Evolutionary conservation across 2,113 vertebrate species (phyloP).

Genomic region (Ciconia maguari): DNA sequence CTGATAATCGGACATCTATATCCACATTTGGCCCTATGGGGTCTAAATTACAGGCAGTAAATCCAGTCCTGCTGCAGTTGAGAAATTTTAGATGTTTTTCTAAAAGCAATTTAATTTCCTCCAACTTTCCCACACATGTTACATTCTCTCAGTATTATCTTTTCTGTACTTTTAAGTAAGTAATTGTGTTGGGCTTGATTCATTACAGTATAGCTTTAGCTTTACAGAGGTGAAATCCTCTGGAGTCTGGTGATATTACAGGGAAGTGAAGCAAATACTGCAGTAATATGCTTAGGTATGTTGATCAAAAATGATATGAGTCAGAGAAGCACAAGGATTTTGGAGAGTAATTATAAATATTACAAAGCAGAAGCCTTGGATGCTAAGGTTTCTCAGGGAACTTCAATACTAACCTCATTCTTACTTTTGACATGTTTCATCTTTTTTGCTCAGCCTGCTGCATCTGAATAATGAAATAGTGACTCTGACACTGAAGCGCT

Average conservation of each 20-base stretch:
- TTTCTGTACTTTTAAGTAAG: neutral
- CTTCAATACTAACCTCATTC: slow-evolving; percentile 5
- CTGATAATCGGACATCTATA: fast-evolving
- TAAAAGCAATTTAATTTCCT: neutral
- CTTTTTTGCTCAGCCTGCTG: slow-evolving; percentile 48
- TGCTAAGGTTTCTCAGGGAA: neutral
- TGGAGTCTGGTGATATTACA: neutral
- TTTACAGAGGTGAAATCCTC: neutral
- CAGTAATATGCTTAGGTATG: neutral
- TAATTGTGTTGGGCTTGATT: neutral
- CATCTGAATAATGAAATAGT: slow-evolving; percentile 62
- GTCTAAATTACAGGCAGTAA: neutral
- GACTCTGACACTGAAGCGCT: slow-evolving; percentile 19
- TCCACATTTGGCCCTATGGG: too few relatives aligned
- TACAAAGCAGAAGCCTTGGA: slow-evolving; percentile 17
- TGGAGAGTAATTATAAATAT: slow-evolving; percentile 21
- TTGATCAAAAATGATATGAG: neutral
- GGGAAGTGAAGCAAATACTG: neutral
- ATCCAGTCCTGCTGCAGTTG: neutral
- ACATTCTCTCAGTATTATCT: neutral
- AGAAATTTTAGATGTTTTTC: neutral
- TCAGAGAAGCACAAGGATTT: neutral
- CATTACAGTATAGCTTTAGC: neutral
- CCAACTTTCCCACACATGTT: neutral
- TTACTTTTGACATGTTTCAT: slow-evolving; percentile 54